phyloP scores from a whole-genome alignment of 2,113 vertebrate species.

The Eurypyga helias region DNA sequence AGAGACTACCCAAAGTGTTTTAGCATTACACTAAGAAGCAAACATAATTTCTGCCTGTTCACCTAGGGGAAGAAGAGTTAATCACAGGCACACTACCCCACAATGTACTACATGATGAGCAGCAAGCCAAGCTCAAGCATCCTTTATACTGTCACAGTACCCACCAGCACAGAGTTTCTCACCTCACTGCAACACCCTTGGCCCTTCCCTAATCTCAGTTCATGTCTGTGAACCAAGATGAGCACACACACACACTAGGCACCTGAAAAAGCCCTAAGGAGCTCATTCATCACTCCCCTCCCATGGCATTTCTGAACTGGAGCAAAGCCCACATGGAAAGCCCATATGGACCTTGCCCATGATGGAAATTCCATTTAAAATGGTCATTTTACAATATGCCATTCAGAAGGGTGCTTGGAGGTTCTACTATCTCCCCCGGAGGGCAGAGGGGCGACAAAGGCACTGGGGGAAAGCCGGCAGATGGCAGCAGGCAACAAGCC shows the following conservation, averaged over 20 bases:
- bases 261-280: background rate
- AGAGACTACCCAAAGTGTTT: background rate
- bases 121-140: background rate
- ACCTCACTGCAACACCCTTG: background rate
- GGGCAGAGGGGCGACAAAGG: background rate
- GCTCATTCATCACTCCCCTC: rapidly evolving
- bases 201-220: background rate
- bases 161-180: background rate
- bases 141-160: background rate
- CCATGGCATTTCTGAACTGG: background rate
- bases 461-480: background rate
- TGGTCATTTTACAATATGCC: background rate
- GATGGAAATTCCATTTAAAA: background rate
- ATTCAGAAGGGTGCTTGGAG: background rate
- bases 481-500: background rate
- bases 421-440: background rate
- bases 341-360: background rate
- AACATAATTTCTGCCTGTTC: background rate
- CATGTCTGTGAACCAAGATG: background rate
- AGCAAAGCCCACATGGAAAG: too few species aligned
- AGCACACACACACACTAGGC: background rate
- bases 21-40: background rate
- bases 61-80: background rate
- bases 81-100: background rate
- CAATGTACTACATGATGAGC: background rate